Evolutionary conservation across 2,797 vertebrate genomes (phyloP).

Genomic region (Phalloptychus januarius): DNA sequence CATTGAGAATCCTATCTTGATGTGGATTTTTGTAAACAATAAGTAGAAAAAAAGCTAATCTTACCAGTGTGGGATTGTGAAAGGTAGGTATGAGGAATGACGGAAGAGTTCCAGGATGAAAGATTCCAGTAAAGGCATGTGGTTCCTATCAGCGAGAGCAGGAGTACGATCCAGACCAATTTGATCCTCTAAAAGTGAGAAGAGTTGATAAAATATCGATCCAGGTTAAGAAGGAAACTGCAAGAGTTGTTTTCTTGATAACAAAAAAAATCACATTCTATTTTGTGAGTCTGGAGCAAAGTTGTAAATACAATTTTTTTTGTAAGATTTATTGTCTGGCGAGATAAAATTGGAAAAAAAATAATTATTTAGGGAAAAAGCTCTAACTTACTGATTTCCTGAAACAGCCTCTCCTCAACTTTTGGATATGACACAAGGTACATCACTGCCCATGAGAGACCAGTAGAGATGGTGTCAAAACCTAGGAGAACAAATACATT

Average conservation of each 20-base stretch:
- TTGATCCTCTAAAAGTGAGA: constrained; percentile 75
- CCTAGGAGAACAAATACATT: constrained; percentile 71
- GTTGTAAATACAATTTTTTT: not conserved
- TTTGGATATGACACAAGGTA: constrained; percentile 85
- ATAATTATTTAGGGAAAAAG: not conserved
- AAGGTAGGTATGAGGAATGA: constrained; percentile 89
- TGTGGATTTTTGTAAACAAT: not conserved
- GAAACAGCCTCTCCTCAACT: constrained; percentile 85
- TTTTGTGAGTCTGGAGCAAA: not conserved
- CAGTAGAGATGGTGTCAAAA: constrained; percentile 90
- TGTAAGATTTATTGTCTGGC: not conserved
- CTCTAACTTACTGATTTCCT: constrained; percentile 86
- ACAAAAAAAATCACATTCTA: not conserved
- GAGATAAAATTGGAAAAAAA: not conserved
- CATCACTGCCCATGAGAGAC: constrained; percentile 89
- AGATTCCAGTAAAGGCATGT: constrained; percentile 83
- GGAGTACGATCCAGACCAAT: constrained; percentile 82
- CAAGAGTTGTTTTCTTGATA: not conserved
- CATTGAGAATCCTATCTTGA: not conserved
- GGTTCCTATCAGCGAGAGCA: constrained; percentile 76
- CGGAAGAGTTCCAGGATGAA: constrained; percentile 89
- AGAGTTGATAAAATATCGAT: not conserved
- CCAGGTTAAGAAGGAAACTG: not conserved
- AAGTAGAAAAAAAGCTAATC: constrained; percentile 16
- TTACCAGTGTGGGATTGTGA: constrained; percentile 93